Evolutionary conservation across 2,113 vertebrate species (phyloP).

Genomic region (Noturus placidus): DNA sequence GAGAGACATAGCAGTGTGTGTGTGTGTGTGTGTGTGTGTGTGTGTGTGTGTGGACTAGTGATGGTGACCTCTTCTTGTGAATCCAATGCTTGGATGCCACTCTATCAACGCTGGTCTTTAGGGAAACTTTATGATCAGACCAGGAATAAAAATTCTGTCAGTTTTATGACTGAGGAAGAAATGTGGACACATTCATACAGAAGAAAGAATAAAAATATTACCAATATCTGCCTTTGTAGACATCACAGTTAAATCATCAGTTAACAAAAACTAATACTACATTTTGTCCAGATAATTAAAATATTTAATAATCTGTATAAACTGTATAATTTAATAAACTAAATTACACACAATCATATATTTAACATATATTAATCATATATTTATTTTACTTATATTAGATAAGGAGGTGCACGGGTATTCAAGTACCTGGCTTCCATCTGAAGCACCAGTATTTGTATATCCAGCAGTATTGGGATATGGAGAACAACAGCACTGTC

Average conservation of each 20-base stretch:
- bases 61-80: constrained; percentile 19
- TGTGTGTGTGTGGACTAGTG: constrained; percentile 27
- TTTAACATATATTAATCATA: too few species aligned
- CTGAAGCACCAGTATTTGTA: too few species aligned
- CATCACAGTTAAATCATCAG: not conserved
- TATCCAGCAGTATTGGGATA: too few species aligned
- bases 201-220: not conserved
- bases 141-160: not conserved
- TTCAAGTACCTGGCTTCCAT: too few species aligned
- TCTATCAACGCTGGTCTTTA: constrained; percentile 59
- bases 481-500: too few species aligned
- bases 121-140: constrained; percentile 11
- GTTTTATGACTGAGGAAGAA: not conserved
- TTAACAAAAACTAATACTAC: not conserved
- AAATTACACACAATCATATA: not conserved
- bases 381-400: too few species aligned
- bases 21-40: constrained; percentile 36
- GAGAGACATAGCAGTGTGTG: constrained; percentile 8
- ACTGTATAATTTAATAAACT: too few species aligned
- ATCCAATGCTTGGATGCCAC: constrained; percentile 65
- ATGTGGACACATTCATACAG: not conserved
- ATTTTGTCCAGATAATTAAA: not conserved
- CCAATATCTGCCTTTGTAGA: not conserved
- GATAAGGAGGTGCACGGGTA: too few species aligned
- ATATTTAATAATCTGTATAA: too few species aligned